A percentile compares a stretch with the other conserved stretches of the same genome.
These are phyloP conservation scores for Coracias cyanogaster DNA, from an alignment of 2,797 vertebrate species.

Conservation along the genomic window DNA sequence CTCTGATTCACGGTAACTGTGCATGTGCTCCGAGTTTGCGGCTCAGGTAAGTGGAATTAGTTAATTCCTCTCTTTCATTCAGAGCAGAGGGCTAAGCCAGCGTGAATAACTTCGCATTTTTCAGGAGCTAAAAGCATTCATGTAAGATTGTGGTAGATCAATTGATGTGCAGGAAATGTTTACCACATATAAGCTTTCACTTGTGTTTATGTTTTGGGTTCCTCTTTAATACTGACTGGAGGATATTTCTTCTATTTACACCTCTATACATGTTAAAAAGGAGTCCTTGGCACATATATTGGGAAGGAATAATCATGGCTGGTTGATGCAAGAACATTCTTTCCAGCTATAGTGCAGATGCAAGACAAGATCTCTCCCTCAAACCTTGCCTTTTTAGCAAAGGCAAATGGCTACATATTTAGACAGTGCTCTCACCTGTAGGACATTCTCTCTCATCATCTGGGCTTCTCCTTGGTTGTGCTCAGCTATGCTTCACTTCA, in stretches of 20 bases:
- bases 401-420: neutral
- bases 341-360: neutral
- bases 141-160: neutral
- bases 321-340: neutral
- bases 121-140: neutral
- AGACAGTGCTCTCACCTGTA: neutral
- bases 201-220: neutral
- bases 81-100: conserved; percentile 6
- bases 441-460: neutral
- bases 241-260: neutral
- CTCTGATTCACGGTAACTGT: conserved; percentile 44
- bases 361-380: neutral
- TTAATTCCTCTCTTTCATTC: conserved; percentile 37
- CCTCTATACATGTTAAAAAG: neutral
- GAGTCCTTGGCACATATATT: neutral
- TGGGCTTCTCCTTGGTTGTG: neutral
- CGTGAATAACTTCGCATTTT: neutral
- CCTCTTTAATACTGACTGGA: neutral
- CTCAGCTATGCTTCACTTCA: neutral
- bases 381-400: neutral
- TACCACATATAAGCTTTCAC: neutral
- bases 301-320: neutral
- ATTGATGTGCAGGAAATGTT: neutral
- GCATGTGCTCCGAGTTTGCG: neutral
- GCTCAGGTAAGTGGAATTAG: conserved; percentile 52